Conservation (phyloP, 1,140 invertebrate genomes). For the Apolygus lucorum region DNA sequence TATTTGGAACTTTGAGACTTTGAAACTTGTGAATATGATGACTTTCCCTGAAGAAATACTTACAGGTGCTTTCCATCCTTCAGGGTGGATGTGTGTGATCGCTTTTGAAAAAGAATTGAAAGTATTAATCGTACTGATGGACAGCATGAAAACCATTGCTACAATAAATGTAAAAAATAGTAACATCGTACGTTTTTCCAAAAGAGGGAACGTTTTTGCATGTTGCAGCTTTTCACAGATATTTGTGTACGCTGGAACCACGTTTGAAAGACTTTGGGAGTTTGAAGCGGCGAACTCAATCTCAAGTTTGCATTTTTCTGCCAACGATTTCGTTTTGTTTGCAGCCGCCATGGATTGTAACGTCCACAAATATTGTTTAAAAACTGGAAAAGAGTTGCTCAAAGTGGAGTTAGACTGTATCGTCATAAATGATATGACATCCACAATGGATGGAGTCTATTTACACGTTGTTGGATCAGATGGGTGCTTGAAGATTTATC, state of each 20-base stretch:
- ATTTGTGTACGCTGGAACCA: not conserved
- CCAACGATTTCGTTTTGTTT: not conserved
- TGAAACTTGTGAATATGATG: slow-evolving; percentile 65
- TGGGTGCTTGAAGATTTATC: not conserved
- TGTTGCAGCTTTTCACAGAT: not conserved
- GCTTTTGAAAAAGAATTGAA: not conserved
- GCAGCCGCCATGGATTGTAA: not conserved
- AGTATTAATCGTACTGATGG: not conserved
- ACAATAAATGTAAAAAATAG: not conserved
- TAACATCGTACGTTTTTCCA: not conserved
- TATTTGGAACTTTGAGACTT: slow-evolving; percentile 82
- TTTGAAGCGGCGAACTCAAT: not conserved
- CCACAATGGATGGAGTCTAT: not conserved
- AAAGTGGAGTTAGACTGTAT: not conserved
- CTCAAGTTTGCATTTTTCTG: not conserved
- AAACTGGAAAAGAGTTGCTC: not conserved
- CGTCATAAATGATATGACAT: not conserved
- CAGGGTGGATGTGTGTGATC: slow-evolving; percentile 33
- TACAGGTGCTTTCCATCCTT: slow-evolving; percentile 71
- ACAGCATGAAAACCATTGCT: slow-evolving; percentile 1
- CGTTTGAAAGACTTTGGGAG: slow-evolving; percentile 2
- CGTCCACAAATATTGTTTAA: not conserved
- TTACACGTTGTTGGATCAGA: not conserved
- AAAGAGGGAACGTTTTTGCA: not conserved
- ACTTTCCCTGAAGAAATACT: slow-evolving; percentile 73